Percentiles rank a stretch among this genome's conserved stretches.
These are phyloP conservation scores for Carposina sasakii DNA, from an alignment of 1,140 invertebrate species.

Conservation along the genomic window DNA sequence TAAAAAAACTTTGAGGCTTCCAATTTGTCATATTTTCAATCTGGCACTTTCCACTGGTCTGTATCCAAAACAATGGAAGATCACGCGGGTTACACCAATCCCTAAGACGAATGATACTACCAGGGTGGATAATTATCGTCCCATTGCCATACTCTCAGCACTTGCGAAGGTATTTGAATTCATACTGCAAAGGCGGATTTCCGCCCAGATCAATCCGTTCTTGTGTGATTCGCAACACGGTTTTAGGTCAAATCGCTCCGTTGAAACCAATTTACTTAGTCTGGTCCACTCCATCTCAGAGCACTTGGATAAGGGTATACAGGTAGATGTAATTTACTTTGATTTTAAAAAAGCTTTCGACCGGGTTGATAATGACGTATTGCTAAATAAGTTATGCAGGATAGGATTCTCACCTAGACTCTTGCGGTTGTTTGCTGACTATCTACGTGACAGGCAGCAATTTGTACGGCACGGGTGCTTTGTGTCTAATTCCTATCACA, in stretches of 20 bases:
- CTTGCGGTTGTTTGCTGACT: no score
- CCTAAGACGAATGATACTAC: not conserved
- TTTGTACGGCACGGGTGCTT: no score
- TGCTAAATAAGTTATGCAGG: not conserved
- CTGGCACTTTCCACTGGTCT: not conserved
- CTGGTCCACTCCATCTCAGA: not conserved
- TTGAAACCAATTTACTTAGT: not conserved
- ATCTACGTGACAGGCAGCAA: no score
- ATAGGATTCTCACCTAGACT: constrained; percentile 1
- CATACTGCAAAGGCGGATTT: not conserved
- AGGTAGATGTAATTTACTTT: constrained; percentile 5
- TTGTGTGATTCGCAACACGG: constrained; percentile 8
- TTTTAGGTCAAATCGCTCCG: not conserved
- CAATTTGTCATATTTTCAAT: not conserved
- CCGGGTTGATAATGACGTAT: constrained; percentile 2
- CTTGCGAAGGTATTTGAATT: constrained; percentile 8
- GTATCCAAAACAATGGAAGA: not conserved
- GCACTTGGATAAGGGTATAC: not conserved
- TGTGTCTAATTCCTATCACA: no score
- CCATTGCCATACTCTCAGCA: not conserved
- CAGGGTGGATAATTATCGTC: constrained; percentile 1
- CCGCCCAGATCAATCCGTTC: not conserved
- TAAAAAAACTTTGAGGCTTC: not conserved
- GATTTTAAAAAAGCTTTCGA: constrained; percentile 7
- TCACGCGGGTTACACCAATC: not conserved